A percentile compares a stretch with the other conserved stretches of the same genome.
These are phyloP conservation scores for Athripsodes cinereus DNA, from an alignment of 2,888 invertebrate genomes.

Conservation along the genomic window DNA sequence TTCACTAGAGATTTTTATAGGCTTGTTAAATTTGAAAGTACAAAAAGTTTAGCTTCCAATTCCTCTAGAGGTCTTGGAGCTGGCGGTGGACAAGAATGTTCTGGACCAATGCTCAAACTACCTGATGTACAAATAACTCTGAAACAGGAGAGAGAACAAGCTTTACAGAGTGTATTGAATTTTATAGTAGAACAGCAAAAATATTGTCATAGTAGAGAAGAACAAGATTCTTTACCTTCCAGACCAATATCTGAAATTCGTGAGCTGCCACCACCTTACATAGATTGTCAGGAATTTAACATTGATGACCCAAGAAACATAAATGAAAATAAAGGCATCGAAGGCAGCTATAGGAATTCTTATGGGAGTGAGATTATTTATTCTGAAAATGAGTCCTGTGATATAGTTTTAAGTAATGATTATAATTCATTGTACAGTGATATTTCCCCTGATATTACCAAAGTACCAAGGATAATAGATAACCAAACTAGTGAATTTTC, in stretches of 20 bases:
- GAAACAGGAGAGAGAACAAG: slow-evolving; percentile 59
- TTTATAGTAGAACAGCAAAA: slow-evolving; percentile 74
- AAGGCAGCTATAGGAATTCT: slow-evolving; percentile 20
- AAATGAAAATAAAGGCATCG: slow-evolving; percentile 27
- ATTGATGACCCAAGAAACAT: slow-evolving; percentile 27
- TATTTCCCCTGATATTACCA: slow-evolving; percentile 39
- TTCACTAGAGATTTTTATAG: slow-evolving; percentile 77
- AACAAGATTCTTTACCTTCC: slow-evolving; percentile 51
- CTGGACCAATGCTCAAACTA: slow-evolving; percentile 36
- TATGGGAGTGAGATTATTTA: slow-evolving; percentile 36
- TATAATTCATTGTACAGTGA: slow-evolving; percentile 42
- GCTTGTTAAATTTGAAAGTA: slow-evolving; percentile 74
- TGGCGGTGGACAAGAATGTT: slow-evolving; percentile 48
- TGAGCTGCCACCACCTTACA: slow-evolving; percentile 50
- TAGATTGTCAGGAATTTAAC: slow-evolving; percentile 33
- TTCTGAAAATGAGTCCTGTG: slow-evolving; percentile 48
- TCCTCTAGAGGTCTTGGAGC: slow-evolving; percentile 59
- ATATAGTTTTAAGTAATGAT: slow-evolving; percentile 38
- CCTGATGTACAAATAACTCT: slow-evolving; percentile 46
- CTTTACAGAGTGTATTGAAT: slow-evolving; percentile 65
- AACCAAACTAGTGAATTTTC: slow-evolving; percentile 40
- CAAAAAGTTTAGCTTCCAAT: slow-evolving; percentile 70
- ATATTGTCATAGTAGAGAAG: slow-evolving; percentile 57
- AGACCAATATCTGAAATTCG: slow-evolving; percentile 52
- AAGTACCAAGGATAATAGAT: slow-evolving; percentile 46